Evolutionary conservation across 2,797 vertebrate species (phyloP).

Genomic region (Orestias chungarensis): DNA sequence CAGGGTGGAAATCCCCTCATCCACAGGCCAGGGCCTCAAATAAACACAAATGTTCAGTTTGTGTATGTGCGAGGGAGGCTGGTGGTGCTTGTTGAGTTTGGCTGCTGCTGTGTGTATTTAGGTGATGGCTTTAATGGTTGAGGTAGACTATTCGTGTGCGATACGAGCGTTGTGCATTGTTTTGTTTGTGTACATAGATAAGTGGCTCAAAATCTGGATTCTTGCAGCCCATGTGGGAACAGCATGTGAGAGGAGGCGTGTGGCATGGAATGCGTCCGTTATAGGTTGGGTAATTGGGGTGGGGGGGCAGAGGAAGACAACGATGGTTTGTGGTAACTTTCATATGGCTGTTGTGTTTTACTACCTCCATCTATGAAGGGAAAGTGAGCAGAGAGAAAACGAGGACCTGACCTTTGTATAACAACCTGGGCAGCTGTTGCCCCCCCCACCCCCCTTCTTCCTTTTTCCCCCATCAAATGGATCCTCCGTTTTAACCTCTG

Average conservation of each 20-base stretch:
- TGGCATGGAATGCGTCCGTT: constrained; percentile 43
- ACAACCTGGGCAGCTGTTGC: too few relatives aligned
- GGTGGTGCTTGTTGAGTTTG: constrained; percentile 60
- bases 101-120: constrained; percentile 64
- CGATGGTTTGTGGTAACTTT: constrained; percentile 38
- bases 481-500: constrained; percentile 17
- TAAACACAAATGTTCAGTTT: constrained; percentile 15
- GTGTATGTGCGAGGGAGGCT: constrained; percentile 18
- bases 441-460: too few relatives aligned
- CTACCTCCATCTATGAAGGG: constrained; percentile 12
- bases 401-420: constrained; percentile 36
- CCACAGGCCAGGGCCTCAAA: constrained; percentile 25
- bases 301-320: constrained; percentile 15
- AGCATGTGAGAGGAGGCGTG: constrained; percentile 56
- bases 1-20: constrained; percentile 72
- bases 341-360: constrained; percentile 43
- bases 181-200: constrained; percentile 49
- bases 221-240: constrained; percentile 52
- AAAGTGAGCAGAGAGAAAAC: constrained; percentile 23
- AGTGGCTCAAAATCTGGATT: constrained; percentile 50
- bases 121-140: constrained; percentile 49
- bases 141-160: constrained; percentile 39
- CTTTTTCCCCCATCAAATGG: constrained; percentile 25
- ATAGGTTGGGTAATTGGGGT: constrained; percentile 10
- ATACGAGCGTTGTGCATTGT: constrained; percentile 16